Percentiles rank a stretch among this genome's conserved stretches.
Evolutionary conservation across 2,888 invertebrate genomes (phyloP).

Genomic region (Ormyrus thymus): DNA sequence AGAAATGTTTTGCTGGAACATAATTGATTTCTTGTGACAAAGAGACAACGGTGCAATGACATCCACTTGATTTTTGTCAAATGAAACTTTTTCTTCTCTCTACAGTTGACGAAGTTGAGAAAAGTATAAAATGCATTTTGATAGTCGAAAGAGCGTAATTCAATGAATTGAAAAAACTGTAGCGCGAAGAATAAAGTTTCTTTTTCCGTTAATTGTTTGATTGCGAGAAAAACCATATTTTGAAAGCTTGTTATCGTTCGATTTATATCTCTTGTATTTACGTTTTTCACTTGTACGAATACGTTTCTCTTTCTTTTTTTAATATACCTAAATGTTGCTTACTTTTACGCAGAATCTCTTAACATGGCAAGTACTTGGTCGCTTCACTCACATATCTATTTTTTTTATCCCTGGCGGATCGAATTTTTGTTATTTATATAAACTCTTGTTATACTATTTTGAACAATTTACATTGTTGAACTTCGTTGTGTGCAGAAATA

Average conservation of each 20-base stretch:
- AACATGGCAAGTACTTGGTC: constrained; percentile 58
- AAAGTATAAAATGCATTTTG: constrained; percentile 41
- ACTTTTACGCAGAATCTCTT: constrained; percentile 56
- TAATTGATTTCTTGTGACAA: constrained; percentile 62
- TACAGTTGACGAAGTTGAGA: constrained; percentile 41
- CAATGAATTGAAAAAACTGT: constrained; percentile 21
- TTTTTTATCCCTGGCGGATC: constrained; percentile 47
- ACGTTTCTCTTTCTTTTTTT: constrained; percentile 47
- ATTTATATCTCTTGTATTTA: constrained; percentile 49
- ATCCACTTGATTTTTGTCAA: constrained; percentile 60
- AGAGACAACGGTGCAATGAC: constrained; percentile 67
- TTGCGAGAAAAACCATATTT: constrained; percentile 43
- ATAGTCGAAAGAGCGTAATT: constrained; percentile 15
- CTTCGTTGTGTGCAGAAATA: constrained; percentile 2
- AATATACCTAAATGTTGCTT: constrained; percentile 50
- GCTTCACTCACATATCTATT: constrained; percentile 49
- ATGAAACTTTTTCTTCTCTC: constrained; percentile 57
- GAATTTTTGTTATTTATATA: constrained; percentile 12
- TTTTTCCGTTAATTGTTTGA: constrained; percentile 47
- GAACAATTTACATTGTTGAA: constrained; percentile 3
- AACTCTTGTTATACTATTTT: constrained; percentile 1
- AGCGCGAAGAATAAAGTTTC: constrained; percentile 37
- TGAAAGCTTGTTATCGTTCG: constrained; percentile 52
- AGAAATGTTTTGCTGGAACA: constrained; percentile 63
- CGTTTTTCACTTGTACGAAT: constrained; percentile 38